Base-by-base conservation (phyloP, 2,888 invertebrate genomes). In the Trachelus troglodyta region DNA sequence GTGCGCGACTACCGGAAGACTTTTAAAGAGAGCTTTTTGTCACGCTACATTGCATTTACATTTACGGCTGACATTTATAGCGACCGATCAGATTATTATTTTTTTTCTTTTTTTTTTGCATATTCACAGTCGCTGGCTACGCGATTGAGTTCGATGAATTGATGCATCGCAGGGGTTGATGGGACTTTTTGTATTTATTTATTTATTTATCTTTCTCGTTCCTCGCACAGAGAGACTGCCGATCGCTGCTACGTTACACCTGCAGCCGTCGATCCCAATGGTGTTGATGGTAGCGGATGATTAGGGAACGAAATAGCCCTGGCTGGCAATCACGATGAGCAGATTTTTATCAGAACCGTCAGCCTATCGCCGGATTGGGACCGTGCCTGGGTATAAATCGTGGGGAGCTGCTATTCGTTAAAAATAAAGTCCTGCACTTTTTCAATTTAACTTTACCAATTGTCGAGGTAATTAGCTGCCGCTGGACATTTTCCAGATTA, bases 391-490 rank as follows among this genome's bases (percentile, higher is more conserved):
- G 23, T 56, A 56, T 56, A 9, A 56, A 56, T 56, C 40, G 40
- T 15, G 23, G 40, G 15, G 40, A 23, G 40, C 23, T 23, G 40
- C 23, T 23, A 56, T 56, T 56, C 40, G 40, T 56, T 56, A 23
- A 56, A 56, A 56, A 56, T 56, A 23, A 56, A 56, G 0, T 56
- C 9, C 40, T 23, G 6, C 40, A 56, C 40, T 83, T 83, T 85
- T 85, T 86, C 85, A 86, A 85, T 85, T 85, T 86, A 85, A 85
- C 85, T 85, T 85, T 83, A 81, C 78, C 86, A 85, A 85, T 85
- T 81, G 85, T 83, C 80, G 76, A 79, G 77, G 85, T 86, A 85
- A 85, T 86, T 85, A 85, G 83, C 82, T 82, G 75, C 79, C 80
- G 83, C 82, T 84, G 86, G 85, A 84, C 85, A 85, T 83, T 85